phyloP scores from a whole-genome alignment of 2,888 invertebrate genomes.

The Listrodromus nycthemerus region DNA sequence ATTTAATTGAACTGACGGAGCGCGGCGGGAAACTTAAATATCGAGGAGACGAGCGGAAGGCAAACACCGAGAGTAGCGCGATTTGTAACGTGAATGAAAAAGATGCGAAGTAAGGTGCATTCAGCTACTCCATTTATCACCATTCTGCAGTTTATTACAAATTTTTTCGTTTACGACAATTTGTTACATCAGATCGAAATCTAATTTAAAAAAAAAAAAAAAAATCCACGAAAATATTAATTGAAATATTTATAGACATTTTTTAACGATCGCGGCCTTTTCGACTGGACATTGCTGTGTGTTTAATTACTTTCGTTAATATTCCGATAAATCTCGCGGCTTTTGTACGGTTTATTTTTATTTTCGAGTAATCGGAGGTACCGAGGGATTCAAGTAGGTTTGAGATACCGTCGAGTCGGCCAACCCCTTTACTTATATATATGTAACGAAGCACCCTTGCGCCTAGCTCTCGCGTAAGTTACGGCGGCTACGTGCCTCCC shows the following conservation, averaged over 20 bases:
- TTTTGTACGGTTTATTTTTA: conserved; percentile 17
- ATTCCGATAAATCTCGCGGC: background rate
- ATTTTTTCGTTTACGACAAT: too few species aligned
- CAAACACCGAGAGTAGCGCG: background rate
- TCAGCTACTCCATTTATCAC: too few species aligned
- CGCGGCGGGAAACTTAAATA: conserved; percentile 1
- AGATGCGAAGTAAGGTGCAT: background rate
- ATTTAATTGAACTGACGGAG: conserved; percentile 27
- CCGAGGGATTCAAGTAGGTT: conserved; percentile 46
- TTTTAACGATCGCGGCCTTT: too few species aligned
- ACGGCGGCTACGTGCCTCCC: conserved; percentile 74
- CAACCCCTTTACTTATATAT: conserved; percentile 28
- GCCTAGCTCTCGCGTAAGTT: conserved; percentile 76
- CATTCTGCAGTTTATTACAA: too few species aligned
- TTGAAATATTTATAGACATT: too few species aligned
- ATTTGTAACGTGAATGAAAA: background rate
- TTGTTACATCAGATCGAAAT: too few species aligned
- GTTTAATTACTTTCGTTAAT: background rate
- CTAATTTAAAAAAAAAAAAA: too few species aligned
- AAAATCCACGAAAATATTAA: too few species aligned
- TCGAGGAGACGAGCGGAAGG: background rate
- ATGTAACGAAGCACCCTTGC: conserved; percentile 28
- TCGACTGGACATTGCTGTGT: background rate
- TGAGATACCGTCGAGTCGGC: conserved; percentile 20
- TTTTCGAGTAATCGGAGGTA: conserved; percentile 31